Evolutionary conservation across 2,113 vertebrate genomes (phyloP).

Genomic region (Elachura formosa): DNA sequence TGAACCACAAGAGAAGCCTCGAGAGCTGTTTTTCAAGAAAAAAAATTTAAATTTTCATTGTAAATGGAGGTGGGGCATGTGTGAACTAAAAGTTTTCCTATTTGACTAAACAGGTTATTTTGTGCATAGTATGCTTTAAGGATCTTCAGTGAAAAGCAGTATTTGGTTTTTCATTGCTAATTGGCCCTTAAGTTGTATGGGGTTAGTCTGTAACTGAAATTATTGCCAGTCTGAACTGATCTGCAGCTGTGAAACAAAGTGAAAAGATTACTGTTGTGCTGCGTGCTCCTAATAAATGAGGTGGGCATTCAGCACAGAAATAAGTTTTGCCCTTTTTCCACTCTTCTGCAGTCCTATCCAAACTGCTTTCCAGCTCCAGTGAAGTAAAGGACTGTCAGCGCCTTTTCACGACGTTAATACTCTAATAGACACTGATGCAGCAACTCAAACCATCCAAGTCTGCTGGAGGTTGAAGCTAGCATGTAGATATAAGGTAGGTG

Average conservation of each 20-base stretch:
- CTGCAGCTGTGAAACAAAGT: background rate
- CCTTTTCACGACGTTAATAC: conserved; percentile 30
- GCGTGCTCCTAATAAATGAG: background rate
- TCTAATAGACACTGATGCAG: conserved; percentile 25
- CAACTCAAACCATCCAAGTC: conserved; percentile 7
- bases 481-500: conserved; percentile 47
- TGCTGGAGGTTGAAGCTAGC: conserved; percentile 40
- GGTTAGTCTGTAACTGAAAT: background rate
- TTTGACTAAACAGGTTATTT: background rate
- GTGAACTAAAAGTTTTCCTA: background rate
- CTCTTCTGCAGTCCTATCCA: conserved; percentile 5
- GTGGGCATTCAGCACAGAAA: background rate
- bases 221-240: background rate
- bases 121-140: background rate
- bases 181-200: background rate
- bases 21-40: background rate
- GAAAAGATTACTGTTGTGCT: background rate
- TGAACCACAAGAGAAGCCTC: background rate
- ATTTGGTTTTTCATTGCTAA: background rate
- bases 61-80: background rate
- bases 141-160: background rate
- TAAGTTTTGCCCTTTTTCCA: background rate
- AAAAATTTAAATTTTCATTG: background rate
- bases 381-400: conserved; percentile 34
- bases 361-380: conserved; percentile 27